Base-by-base conservation (phyloP, 2,888 invertebrate genomes). In the Leistus spinibarbis region DNA sequence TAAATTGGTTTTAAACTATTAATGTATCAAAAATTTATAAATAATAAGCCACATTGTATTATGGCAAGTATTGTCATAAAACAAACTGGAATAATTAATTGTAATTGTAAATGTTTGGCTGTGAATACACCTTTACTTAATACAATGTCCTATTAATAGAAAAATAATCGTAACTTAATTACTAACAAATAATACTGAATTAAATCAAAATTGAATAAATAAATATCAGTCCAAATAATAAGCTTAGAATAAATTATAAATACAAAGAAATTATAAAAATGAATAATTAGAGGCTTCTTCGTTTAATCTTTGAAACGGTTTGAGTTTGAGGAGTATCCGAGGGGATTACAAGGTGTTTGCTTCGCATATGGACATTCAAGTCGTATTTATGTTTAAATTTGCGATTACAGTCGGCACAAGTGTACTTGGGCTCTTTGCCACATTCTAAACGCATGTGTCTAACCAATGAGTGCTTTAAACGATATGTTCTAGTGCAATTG, bases 351-450 rank as follows among this genome's bases (percentile, higher is more conserved):
- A 63, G 60, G 78, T 88, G 88, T 74, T 83, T 84, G 9, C 81
- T 81, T 24, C 82, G 83, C 27, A 82, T 79, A 77, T 88, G 88
- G 27, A 87, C 86, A 4, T 82, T 86, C 23, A 88, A 80, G 78
- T 87, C 87, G 79, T 88, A 88, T 78, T 87, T 86, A 67, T 87
- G 84, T 76, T 87, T 87, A 79, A 87, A 86, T 60, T 79, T 79
- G 76, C 83, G 84, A 17, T 77, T 79, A 76, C 86, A 87, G 7
- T 80, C 76, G 3, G 77, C 77, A 76, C 87, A 87, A 62, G 76
- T 76, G 76, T 81, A 85, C 17, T 81, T 82, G 0, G 86, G 85
- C 40, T 80, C 78, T 74, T 83, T 82, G 7, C 85, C 85, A 77
- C 87, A 87, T 76, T 87, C 87, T 54, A 84, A 79, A 13, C 82